Evolutionary conservation across 2,797 vertebrate species (phyloP), one percentile per base, ranked within the genome.

Genomic region (Cichlasoma orientale): DNA sequence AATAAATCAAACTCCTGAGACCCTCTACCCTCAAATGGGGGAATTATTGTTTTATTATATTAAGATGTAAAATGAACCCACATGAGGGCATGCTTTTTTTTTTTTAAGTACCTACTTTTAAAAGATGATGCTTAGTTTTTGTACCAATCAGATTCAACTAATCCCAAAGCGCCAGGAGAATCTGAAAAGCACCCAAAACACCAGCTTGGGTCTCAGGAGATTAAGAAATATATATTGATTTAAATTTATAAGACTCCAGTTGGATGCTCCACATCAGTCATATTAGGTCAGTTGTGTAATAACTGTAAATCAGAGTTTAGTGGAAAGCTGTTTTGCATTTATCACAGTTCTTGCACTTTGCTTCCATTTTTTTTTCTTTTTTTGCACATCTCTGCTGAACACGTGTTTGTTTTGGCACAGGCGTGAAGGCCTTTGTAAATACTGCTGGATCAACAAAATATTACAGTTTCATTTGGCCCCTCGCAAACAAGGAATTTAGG

Each of bases 381-480:
- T 23, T 57, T 50, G 29, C 18, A 10, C n/a, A 4, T 25, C 19
- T 66, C 56, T 29, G 1, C 38, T 13, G 56, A 68, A 74, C 11
- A 21, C 18, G 9, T 7, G 44, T 72, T 86, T 50, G 33, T n/a
- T 77, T 77, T 75, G 57, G 54, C 55, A 61, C 79, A 78, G 69
- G 84, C 52, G 23, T n/a, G 10, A 71, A 58, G 36, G 5, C 13
- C 23, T 8, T 4, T 25, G 2, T 36, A 56, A 61, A 52, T 27
- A 50, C 29, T 50, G 5, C 41, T 3, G 11, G 3, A 27, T 52
- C 31, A 69, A 36, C 54, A 78, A 68, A 88, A 77, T 58, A 58
- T 55, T 25, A 41, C 79, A 83, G 87, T 87, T 75, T 80, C 55
- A 74, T 83, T 3, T 31, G 6, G 33, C 29, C 25, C 25, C 23